Evolutionary conservation across 2,113 vertebrate genomes (phyloP).

Genomic region (Megaleporinus macrocephalus): DNA sequence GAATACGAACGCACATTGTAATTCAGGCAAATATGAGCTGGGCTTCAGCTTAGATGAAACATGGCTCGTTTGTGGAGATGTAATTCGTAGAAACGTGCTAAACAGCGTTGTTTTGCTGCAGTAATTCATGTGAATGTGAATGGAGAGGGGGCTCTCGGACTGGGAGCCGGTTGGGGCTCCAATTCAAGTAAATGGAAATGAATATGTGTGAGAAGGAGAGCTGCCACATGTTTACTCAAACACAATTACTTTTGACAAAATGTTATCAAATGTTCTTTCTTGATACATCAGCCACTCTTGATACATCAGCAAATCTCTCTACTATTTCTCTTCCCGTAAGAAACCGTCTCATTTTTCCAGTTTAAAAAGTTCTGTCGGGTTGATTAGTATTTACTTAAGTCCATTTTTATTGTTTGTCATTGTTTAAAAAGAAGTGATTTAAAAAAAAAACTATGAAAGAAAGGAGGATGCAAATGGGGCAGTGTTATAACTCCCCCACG

Average conservation of each 20-base stretch:
- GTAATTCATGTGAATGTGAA: conserved; percentile 31
- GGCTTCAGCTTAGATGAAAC: conserved; percentile 30
- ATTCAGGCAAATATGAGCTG: conserved; percentile 30
- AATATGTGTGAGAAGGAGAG: conserved; percentile 12
- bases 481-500: neutral
- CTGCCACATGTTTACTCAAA: neutral
- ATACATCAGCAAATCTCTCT: too few species aligned
- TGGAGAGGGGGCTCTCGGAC: conserved; percentile 22
- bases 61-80: neutral
- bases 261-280: too few species aligned
- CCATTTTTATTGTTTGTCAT: too few species aligned
- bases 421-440: neutral
- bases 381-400: too few species aligned
- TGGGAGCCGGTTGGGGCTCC: conserved; percentile 3
- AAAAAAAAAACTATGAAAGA: neutral
- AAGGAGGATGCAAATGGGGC: conserved; percentile 49
- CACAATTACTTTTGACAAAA: neutral
- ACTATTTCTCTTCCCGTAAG: too few species aligned
- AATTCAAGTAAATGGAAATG: conserved; percentile 34
- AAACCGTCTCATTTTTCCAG: too few species aligned
- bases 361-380: too few species aligned
- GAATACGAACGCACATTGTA: neutral
- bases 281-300: too few species aligned
- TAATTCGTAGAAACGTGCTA: neutral
- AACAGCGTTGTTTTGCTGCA: conserved; percentile 8